These are phyloP conservation scores for Lasiurus borealis DNA, from an alignment of 2,113 vertebrate species.

Conservation along the genomic window DNA sequence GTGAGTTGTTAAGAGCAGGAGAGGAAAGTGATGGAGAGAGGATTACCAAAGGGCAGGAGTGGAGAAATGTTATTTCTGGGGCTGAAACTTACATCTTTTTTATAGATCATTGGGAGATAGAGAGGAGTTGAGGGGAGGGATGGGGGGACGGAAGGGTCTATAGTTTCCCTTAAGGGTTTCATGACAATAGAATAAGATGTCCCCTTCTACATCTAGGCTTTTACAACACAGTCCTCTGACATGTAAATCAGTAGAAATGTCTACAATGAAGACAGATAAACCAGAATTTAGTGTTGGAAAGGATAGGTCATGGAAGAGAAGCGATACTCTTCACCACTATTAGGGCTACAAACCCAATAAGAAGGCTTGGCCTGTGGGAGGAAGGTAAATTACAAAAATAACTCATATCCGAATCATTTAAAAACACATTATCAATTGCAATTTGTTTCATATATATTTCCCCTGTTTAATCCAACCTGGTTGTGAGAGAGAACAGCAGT, in stretches of 20 bases:
- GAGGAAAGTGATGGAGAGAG: background rate
- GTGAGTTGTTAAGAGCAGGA: background rate
- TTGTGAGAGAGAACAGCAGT: background rate
- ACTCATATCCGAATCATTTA: background rate
- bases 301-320: background rate
- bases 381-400: background rate
- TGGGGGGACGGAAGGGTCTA: rapidly evolving
- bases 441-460: background rate
- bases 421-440: background rate
- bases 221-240: background rate
- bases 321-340: too few relatives aligned
- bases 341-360: background rate
- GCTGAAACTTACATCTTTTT: background rate
- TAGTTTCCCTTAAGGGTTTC: background rate
- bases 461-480: background rate
- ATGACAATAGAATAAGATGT: background rate
- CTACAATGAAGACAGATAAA: background rate
- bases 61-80: background rate
- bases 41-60: background rate
- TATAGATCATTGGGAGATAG: background rate
- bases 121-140: background rate
- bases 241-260: background rate
- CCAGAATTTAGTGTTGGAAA: background rate
- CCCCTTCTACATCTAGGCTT: constrained; percentile 11
- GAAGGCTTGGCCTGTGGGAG: background rate